These are phyloP conservation scores for Diadophis punctatus DNA, from an alignment of 2,113 vertebrate genomes.

Conservation along the genomic window DNA sequence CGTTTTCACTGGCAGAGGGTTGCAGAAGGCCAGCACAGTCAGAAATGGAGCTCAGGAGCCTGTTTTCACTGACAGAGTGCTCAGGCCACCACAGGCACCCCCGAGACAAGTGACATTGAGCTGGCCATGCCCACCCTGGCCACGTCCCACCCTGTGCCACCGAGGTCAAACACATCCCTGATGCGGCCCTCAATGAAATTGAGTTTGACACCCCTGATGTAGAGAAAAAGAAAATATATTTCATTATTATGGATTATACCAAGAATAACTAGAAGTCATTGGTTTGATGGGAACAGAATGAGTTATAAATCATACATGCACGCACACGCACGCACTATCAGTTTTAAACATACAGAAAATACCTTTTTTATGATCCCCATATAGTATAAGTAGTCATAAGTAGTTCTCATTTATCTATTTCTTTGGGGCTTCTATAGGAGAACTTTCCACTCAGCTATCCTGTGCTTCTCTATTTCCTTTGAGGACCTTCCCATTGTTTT, in stretches of 20 bases:
- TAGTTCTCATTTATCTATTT: neutral
- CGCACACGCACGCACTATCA: neutral
- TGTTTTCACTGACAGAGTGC: too few relatives aligned
- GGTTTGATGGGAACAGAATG: neutral
- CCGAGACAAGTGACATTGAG: too few relatives aligned
- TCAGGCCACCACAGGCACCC: too few relatives aligned
- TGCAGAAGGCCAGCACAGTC: too few relatives aligned
- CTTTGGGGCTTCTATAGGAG: neutral
- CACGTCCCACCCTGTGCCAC: too few relatives aligned
- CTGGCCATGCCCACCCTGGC: too few relatives aligned
- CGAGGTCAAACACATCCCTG: too few relatives aligned
- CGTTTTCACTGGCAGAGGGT: too few relatives aligned
- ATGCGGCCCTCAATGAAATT: too few relatives aligned
- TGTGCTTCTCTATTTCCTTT: constrained; percentile 17
- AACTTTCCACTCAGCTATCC: neutral
- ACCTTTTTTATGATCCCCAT: neutral
- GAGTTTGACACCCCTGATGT: too few relatives aligned
- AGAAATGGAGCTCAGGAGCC: too few relatives aligned
- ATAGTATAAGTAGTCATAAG: neutral
- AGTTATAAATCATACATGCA: neutral
- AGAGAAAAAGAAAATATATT: neutral
- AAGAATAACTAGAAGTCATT: neutral
- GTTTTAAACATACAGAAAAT: neutral
- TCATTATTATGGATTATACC: neutral
- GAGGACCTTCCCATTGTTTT: constrained; percentile 51